These are phyloP conservation scores for Scaptomyza polygonia DNA, from an alignment of 2,888 invertebrate genomes.

Conservation along the genomic window DNA sequence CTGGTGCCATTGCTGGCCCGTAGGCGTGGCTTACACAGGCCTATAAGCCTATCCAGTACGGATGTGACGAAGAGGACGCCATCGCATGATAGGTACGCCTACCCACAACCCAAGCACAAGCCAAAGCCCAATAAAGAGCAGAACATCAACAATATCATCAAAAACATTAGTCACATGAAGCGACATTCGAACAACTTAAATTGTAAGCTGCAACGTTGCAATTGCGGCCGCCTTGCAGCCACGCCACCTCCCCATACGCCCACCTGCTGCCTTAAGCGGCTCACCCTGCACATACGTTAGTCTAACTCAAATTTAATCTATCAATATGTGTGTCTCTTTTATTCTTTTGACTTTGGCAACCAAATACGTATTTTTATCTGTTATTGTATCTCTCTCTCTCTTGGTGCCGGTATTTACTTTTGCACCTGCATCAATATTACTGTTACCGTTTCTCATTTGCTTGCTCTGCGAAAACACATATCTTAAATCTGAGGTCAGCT, in stretches of 20 bases:
- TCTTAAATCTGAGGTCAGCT: slow-evolving; percentile 20
- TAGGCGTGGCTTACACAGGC: slow-evolving; percentile 86
- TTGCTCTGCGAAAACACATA: slow-evolving; percentile 65
- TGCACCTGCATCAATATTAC: slow-evolving; percentile 15
- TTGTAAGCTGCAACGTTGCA: slow-evolving; percentile 71
- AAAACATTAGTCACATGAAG: slow-evolving; percentile 72
- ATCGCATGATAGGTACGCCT: slow-evolving; percentile 84
- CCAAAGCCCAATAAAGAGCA: slow-evolving; percentile 64
- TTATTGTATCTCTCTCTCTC: slow-evolving; percentile 4
- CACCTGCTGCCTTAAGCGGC: slow-evolving; percentile 84
- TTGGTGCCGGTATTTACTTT: slow-evolving; percentile 7
- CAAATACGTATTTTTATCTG: slow-evolving; percentile 7
- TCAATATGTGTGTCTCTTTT: slow-evolving; percentile 11
- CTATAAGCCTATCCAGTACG: slow-evolving; percentile 86
- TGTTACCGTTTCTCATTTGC: slow-evolving; percentile 67
- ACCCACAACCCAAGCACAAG: slow-evolving; percentile 73
- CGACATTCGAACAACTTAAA: slow-evolving; percentile 67
- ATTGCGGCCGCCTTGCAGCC: slow-evolving; percentile 58
- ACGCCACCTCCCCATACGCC: slow-evolving; percentile 29
- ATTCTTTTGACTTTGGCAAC: slow-evolving; percentile 6
- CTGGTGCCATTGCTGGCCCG: slow-evolving; percentile 90
- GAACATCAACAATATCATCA: slow-evolving; percentile 72
- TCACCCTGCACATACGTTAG: slow-evolving; percentile 84
- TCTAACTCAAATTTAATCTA: slow-evolving; percentile 11
- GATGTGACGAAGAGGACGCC: slow-evolving; percentile 85